Evolutionary conservation across 2,113 vertebrate species (phyloP).

Genomic region (Orientallactaga bullata): DNA sequence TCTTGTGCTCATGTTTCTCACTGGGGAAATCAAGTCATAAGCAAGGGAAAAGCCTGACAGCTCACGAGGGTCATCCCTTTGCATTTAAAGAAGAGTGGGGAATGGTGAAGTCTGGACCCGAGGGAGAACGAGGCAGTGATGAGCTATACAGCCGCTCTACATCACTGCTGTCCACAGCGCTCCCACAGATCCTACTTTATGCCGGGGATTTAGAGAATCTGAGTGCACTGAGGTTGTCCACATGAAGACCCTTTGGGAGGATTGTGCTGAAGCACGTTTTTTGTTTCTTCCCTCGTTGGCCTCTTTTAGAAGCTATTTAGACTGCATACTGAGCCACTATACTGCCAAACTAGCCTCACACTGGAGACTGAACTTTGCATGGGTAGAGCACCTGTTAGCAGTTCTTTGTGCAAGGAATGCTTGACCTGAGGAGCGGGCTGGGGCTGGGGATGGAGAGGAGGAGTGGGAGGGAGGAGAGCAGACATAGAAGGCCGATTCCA

Average conservation of each 20-base stretch:
- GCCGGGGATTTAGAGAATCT: neutral
- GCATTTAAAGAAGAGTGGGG: neutral
- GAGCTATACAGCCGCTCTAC: neutral
- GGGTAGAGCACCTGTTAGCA: neutral
- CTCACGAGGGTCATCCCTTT: neutral
- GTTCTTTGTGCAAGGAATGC: neutral
- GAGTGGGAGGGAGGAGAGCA: neutral
- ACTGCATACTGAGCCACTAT: neutral
- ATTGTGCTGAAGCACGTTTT: neutral
- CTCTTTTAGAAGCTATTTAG: constrained; percentile 15
- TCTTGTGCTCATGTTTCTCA: neutral
- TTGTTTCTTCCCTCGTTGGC: neutral
- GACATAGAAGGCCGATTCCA: neutral
- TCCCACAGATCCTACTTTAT: neutral
- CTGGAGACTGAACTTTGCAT: neutral
- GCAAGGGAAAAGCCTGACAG: neutral
- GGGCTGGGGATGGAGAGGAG: neutral
- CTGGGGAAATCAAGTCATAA: neutral
- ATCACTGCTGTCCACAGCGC: neutral
- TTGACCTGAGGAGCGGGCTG: neutral
- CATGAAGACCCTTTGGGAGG: neutral
- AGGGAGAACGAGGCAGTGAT: neutral
- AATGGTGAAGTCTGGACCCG: neutral
- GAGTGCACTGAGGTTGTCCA: neutral
- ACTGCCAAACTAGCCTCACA: neutral